Evolutionary conservation across 2,797 vertebrate species (phyloP), one percentile per base, ranked within the genome.

Genomic region (Numenius phaeopus): DNA sequence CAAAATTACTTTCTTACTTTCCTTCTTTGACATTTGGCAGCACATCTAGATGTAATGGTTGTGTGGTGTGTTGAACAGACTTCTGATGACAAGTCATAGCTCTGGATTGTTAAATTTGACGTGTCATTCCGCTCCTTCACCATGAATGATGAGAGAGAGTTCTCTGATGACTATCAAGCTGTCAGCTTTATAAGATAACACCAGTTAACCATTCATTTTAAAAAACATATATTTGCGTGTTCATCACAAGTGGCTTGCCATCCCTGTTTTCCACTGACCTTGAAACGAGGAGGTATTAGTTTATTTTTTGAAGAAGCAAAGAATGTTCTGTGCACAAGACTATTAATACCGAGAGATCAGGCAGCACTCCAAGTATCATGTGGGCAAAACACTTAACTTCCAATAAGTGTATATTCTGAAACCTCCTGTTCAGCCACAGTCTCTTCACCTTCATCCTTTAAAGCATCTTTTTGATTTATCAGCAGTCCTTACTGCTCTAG

Each of bases 301-400:
- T 95, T 91, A 58, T 67, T 89, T 95, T 94, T 81, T 90, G 17
- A 78, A 86, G 90, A 49, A 62, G 61, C 69, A 69, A 87, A 54
- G 75, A 89, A 79, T 81, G 58, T 95, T 91, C 65, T 69, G 64
- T 92, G 72, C 39, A 29, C 62, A 62, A 47, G 72, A 65, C 70
- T 89, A 34, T 94, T 94, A 92, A 83, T 83, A 40, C 58, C 76
- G 66, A 50, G 83, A 83, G 83, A 82, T 84, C 83, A 78, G 90
- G 88, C 96, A 95, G 80, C 90, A 55, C 58, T 93, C 87, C 87
- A 93, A 89, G 69, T 77, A 88, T 90, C 83, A 32, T 72, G 55
- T 73, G 66, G 69, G 49, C 58, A 93, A 95, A 90, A 82, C n/a
- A 52, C 85, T 89, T 80, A 61, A 89, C 69, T 97, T 94, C 66